These are phyloP conservation scores for Luidia sarsii DNA, from an alignment of 53 echinoderm and acorn worm genomes.

Conservation along the genomic window DNA sequence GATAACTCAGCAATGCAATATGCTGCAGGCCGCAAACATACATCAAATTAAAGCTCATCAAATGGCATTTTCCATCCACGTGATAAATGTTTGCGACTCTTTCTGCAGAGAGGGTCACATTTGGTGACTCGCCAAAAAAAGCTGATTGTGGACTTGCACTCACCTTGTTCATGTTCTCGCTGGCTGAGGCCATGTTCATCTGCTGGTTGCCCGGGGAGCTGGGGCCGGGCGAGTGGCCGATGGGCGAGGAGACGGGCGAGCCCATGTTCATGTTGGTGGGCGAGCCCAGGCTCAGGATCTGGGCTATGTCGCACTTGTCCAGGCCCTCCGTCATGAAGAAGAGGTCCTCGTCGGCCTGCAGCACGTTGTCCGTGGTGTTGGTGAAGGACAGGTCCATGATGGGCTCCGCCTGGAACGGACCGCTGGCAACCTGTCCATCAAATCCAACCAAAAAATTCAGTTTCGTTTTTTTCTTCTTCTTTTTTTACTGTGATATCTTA, in stretches of 20 bases:
- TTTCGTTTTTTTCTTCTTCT: too few relatives aligned
- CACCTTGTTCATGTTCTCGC: constrained; percentile 45
- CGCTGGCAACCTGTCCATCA: constrained; percentile 51
- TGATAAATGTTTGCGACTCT: too few relatives aligned
- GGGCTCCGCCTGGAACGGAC: constrained; percentile 47
- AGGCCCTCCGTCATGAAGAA: constrained; percentile 34
- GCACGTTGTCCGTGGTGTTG: constrained; percentile 50
- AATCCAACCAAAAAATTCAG: too few relatives aligned
- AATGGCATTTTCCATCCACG: too few relatives aligned
- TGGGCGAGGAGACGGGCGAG: constrained; percentile 18
- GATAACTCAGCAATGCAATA: too few relatives aligned
- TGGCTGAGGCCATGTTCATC: constrained; percentile 33
- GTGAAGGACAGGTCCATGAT: constrained; percentile 66
- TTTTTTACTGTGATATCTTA: too few relatives aligned
- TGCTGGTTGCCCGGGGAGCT: constrained; percentile 27
- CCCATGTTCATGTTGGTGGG: constrained; percentile 40
- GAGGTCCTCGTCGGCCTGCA: constrained; percentile 51
- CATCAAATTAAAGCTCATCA: too few relatives aligned
- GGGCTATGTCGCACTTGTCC: constrained; percentile 32
- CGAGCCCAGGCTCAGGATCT: constrained; percentile 32
- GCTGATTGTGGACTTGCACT: too few relatives aligned
- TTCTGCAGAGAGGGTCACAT: too few relatives aligned
- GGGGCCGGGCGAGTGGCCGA: constrained; percentile 30
- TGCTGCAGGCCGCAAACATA: too few relatives aligned
- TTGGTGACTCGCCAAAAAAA: too few relatives aligned